Evolutionary conservation across 2,797 vertebrate species (phyloP).

Genomic region (Arnoldichthys spilopterus): DNA sequence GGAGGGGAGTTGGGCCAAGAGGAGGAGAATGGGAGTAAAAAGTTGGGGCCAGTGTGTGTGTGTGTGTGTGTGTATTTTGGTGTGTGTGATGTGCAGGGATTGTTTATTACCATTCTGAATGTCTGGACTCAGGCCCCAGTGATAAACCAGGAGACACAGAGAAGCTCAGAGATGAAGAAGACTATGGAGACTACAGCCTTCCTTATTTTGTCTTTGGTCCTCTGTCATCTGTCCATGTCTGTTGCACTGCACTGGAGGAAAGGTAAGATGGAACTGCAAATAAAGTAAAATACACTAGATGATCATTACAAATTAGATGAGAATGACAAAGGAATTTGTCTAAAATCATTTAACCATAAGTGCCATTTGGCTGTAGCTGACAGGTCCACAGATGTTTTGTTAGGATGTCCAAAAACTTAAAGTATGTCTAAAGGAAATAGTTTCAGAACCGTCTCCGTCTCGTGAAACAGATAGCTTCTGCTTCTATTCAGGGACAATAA

Average conservation of each 20-base stretch:
- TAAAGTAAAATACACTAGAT: not conserved
- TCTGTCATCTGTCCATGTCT: slow-evolving; percentile 63
- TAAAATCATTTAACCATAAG: not conserved
- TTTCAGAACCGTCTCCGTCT: not conserved
- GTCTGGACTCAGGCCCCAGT: slow-evolving; percentile 10
- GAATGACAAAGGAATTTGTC: not conserved
- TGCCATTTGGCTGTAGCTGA: not conserved
- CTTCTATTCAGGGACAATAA: slow-evolving; percentile 1
- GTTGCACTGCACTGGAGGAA: slow-evolving; percentile 68
- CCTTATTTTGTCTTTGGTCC: slow-evolving; percentile 61
- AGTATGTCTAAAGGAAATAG: slow-evolving; percentile 1
- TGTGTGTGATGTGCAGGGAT: slow-evolving; percentile 26
- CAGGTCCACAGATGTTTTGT: slow-evolving; percentile 3
- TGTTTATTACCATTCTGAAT: slow-evolving; percentile 9
- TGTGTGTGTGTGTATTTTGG: slow-evolving; percentile 36
- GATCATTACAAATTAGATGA: not conserved
- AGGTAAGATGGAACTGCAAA: slow-evolving; percentile 68
- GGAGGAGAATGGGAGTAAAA: slow-evolving; percentile 32
- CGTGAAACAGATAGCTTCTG: not conserved
- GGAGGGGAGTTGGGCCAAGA: slow-evolving; percentile 28
- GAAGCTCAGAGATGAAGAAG: slow-evolving; percentile 18
- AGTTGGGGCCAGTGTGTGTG: slow-evolving; percentile 12
- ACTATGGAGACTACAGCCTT: slow-evolving; percentile 54
- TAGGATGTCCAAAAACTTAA: not conserved
- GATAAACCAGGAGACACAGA: slow-evolving; percentile 14